phyloP scores from a whole-genome alignment of 2,888 invertebrate species.

The Stenchaetothrips biformis region DNA sequence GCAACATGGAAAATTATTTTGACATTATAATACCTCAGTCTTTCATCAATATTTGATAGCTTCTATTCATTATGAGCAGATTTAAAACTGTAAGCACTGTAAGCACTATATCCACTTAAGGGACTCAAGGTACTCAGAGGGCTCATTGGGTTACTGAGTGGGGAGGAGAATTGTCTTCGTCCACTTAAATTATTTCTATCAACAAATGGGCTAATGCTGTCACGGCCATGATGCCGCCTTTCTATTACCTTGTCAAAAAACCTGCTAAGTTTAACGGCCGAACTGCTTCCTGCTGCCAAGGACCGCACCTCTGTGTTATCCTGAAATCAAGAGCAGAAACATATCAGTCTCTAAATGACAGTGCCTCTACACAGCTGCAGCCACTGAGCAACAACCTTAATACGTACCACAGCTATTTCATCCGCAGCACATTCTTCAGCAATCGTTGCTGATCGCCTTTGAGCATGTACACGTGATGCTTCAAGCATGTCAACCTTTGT shows the following conservation, averaged over 20 bases:
- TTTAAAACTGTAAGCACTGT: constrained; percentile 44
- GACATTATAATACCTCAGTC: neutral
- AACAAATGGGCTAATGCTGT: constrained; percentile 41
- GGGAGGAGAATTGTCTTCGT: neutral
- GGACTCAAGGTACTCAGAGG: constrained; percentile 49
- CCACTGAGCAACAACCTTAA: neutral
- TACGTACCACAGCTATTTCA: constrained; percentile 74
- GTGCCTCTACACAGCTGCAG: neutral
- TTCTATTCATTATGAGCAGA: constrained; percentile 55
- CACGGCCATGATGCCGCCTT: constrained; percentile 47
- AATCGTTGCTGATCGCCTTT: constrained; percentile 60
- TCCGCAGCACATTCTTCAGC: constrained; percentile 91
- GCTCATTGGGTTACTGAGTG: constrained; percentile 36
- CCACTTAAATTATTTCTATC: constrained; percentile 41
- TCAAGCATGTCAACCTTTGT: constrained; percentile 86
- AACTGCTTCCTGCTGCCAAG: constrained; percentile 89
- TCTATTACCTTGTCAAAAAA: constrained; percentile 87
- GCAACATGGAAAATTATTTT: neutral
- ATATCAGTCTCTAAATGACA: constrained; percentile 1
- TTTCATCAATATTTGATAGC: neutral
- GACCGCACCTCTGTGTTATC: constrained; percentile 63
- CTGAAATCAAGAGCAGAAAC: constrained; percentile 43
- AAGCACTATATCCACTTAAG: constrained; percentile 41
- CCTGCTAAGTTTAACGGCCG: constrained; percentile 85
- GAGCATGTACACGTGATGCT: constrained; percentile 62